Evolutionary conservation across 2,888 invertebrate species (phyloP), one percentile per base, ranked within the genome.

Genomic region (Microchrysa polita): DNA sequence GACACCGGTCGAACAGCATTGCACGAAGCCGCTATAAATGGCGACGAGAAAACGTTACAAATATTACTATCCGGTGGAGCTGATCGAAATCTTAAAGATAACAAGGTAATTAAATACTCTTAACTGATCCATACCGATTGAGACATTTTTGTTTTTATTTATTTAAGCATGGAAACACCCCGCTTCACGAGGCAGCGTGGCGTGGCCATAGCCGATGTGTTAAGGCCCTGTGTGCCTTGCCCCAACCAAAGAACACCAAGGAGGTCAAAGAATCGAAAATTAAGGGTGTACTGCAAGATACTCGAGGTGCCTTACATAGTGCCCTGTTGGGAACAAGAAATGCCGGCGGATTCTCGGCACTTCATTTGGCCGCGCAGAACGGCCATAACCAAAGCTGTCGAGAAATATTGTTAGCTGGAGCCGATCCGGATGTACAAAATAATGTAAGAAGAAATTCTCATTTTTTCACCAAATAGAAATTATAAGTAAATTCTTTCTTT

Each of bases 371-470:
- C 75, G 95, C 96, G 80, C 97, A 98, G 87, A 96, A 96, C 85
- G 97, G 97, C 0, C 97, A 97, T 87, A 98, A 97, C 86, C 97
- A 97, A 87, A 93, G 94, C 78, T 94, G 95, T 80, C 85, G 97
- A 72, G 95, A 96, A 81, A 86, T 98, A 12, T 87, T 98, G 57
- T 88, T 96, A 79, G 93, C 94, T 1, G 95, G 94, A 0, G 94
- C 94, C 75, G 91, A 93, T 83, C 92, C 96, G 0, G 94, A 97
- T 83, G 86, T 93, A 74, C 94, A 94, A 84, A 97, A 97, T 82
- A 96, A 96, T 86, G 95, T 95, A 79, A 78, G 79, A 76, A 55
- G 55, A n/a, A n/a, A n/a, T n/a, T n/a, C n/a, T n/a, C 18, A 10
- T 55, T 55, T 10, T 16, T 55, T 20, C 55, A 55, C 27, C 18